Percentiles rank a stretch among this genome's conserved stretches.
These are phyloP conservation scores for Hydraecia micacea DNA, from an alignment of 2,888 invertebrate genomes.

Conservation along the genomic window DNA sequence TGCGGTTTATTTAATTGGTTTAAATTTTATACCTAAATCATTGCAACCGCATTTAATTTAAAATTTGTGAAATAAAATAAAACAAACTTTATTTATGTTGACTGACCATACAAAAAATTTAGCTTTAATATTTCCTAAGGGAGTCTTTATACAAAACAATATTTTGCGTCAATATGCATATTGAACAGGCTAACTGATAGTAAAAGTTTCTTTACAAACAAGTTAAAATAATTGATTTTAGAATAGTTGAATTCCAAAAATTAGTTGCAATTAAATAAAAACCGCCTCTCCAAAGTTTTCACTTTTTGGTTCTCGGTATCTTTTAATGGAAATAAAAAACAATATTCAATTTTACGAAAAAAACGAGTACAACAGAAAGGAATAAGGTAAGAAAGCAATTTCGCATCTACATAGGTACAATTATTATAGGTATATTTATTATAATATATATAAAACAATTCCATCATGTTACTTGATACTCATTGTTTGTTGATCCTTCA, in stretches of 20 bases:
- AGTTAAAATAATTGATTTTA: neutral
- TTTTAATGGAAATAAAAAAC: neutral
- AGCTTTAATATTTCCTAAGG: no score
- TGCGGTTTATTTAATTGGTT: neutral
- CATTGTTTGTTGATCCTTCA: neutral
- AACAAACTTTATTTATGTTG: neutral
- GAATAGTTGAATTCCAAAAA: conserved; percentile 11
- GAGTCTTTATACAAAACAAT: neutral
- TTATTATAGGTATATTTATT: no score
- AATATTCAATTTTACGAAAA: neutral
- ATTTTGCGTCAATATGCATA: conserved; percentile 12
- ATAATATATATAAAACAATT: neutral
- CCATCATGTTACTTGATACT: no score
- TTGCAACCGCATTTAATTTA: neutral
- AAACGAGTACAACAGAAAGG: neutral
- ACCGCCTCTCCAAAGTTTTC: conserved; percentile 3
- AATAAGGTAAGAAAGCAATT: neutral
- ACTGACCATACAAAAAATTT: no score
- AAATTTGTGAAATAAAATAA: neutral
- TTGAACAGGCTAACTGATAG: neutral
- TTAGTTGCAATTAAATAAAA: conserved; percentile 1
- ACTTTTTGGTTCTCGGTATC: neutral
- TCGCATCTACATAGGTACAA: neutral
- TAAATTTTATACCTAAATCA: neutral
- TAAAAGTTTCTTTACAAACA: neutral